Evolutionary conservation across 2,797 vertebrate genomes (phyloP).

Genomic region (Pteronotus mesoamericanus): DNA sequence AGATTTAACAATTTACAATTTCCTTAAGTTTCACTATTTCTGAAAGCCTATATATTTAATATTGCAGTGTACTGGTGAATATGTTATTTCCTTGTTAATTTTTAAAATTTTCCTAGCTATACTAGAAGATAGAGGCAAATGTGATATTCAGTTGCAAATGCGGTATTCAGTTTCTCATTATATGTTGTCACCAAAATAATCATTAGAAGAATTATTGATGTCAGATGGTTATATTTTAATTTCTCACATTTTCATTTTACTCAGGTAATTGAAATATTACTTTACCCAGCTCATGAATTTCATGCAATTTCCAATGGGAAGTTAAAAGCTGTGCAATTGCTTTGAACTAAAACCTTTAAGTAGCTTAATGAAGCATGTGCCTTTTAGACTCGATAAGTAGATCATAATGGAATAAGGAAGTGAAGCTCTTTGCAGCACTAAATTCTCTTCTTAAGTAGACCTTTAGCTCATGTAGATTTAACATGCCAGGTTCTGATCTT

Average conservation of each 20-base stretch:
- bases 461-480: slow-evolving; percentile 46
- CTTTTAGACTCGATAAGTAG: slow-evolving; percentile 40
- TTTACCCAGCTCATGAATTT: slow-evolving; percentile 30
- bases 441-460: slow-evolving; percentile 48
- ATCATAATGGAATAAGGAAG: slow-evolving; percentile 49
- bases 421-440: slow-evolving; percentile 33
- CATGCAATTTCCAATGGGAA: neutral
- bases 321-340: slow-evolving; percentile 43
- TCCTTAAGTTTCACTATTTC: neutral
- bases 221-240: neutral
- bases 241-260: neutral
- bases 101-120: neutral
- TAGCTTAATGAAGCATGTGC: slow-evolving; percentile 53
- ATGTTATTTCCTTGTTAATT: neutral
- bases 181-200: neutral
- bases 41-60: neutral
- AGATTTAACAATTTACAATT: neutral
- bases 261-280: slow-evolving; percentile 4
- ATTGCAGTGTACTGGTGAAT: neutral
- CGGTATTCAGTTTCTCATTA: neutral
- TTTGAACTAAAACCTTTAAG: slow-evolving; percentile 52
- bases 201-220: neutral
- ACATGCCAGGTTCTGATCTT: neutral
- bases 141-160: neutral
- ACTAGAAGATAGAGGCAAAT: neutral